Percentiles rank a stretch among this genome's conserved stretches.
These are phyloP conservation scores for Ursus arctos DNA, from an alignment of 2,113 vertebrate genomes.

Conservation along the genomic window DNA sequence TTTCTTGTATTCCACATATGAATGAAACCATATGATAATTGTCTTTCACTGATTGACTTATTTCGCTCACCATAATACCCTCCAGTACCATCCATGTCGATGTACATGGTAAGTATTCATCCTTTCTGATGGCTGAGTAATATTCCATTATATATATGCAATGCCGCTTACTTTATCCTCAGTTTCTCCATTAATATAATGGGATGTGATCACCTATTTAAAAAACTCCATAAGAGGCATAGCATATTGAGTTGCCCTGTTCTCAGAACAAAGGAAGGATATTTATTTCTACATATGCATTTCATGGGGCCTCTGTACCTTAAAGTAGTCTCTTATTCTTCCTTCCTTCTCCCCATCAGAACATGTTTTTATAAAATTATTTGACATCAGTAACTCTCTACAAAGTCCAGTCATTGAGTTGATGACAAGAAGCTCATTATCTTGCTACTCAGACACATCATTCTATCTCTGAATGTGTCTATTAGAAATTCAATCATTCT, in stretches of 20 bases:
- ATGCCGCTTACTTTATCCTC: background rate
- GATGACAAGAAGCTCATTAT: background rate
- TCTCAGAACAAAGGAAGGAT: rapidly evolving
- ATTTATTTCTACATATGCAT: background rate
- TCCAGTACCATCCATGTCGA: background rate
- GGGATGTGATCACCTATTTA: background rate
- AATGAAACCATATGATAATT: background rate
- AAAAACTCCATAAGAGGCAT: background rate
- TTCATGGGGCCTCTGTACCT: too few relatives aligned
- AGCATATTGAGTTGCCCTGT: background rate
- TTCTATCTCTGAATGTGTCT: background rate
- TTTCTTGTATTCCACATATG: background rate
- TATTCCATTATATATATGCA: background rate
- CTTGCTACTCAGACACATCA: background rate
- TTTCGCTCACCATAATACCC: background rate
- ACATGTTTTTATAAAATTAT: background rate
- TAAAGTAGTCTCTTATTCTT: background rate
- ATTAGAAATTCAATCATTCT: background rate
- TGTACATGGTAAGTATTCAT: background rate
- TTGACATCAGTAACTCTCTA: background rate
- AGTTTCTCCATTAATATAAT: background rate
- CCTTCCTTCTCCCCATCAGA: background rate
- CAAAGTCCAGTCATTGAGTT: background rate
- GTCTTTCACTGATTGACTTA: background rate
- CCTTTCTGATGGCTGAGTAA: background rate